Base-by-base conservation (phyloP, 2,888 invertebrate genomes). In the Uloborus plumipes region DNA sequence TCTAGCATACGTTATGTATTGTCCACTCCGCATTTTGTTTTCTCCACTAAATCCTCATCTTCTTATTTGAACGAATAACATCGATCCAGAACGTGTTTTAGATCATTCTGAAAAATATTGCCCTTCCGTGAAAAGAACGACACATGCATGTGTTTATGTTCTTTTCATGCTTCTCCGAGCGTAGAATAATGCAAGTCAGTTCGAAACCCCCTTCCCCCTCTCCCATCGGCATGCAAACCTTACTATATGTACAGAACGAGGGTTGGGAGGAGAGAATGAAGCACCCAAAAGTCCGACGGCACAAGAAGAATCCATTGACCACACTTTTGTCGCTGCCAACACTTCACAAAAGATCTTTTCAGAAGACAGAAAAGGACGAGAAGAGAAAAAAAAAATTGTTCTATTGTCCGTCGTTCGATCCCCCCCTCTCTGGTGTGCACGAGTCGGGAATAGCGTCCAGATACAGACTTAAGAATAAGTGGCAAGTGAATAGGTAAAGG, bases 321-420 rank as follows among this genome's bases (percentile, higher is more conserved):
- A 81, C 76, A 81, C 80, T 76, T 77, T 84, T 84, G 84, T 80
- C 76, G 69, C 61, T 76, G 69, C 84, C 84, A 77, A 84, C 76
- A 77, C 84, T 81, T 73, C 69, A 84, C 84, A 84, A 84, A 84
- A 73, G 76, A 80, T 59, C 76, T 76, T 81, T 64, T 72, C 65
- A 73, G 59, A 70, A 67, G 53, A 65, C 74, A 84, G 72, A 74
- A 74, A 81, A 81, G 50, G 69, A 55, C 47, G 53, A 61, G 51
- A 69, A 58, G 39, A 26, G n/a, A n/a, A n/a, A 71, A 65, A 15
- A 69, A 66, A 15, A 20, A 9, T 15, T n/a, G 11, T 39, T 64
- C 53, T 55, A 49, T 77, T 70, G 69, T 67, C 15, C 31, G 18
- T 1, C 18, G 0, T 53, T 53, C 26, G 65, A 65, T 65, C 39